These are phyloP conservation scores for Limnephilus auricula DNA, from an alignment of 2,888 invertebrate genomes.

Conservation along the genomic window DNA sequence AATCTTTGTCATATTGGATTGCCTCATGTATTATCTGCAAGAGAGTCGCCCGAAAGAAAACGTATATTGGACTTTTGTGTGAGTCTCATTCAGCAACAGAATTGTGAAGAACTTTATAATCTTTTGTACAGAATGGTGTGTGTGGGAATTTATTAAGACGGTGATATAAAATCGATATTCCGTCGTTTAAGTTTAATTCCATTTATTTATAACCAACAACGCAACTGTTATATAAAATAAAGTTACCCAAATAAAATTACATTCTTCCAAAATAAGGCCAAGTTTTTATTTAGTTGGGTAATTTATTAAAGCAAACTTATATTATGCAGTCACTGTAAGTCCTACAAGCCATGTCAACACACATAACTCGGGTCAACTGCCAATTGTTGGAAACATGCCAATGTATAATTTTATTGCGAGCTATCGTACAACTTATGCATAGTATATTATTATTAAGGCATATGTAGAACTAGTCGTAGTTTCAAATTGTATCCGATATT, in stretches of 20 bases:
- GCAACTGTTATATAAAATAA: not conserved
- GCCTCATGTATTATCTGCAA: not conserved
- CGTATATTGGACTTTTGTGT: not conserved
- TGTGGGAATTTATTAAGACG: not conserved
- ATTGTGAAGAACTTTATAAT: conserved; percentile 2
- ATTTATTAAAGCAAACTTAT: not conserved
- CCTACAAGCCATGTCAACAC: not conserved
- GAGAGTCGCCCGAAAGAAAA: not conserved
- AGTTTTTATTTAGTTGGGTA: not conserved
- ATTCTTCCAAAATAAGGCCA: not conserved
- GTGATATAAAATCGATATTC: not conserved
- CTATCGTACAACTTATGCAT: not conserved
- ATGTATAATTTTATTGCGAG: not conserved
- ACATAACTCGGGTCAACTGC: not conserved
- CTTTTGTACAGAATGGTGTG: not conserved
- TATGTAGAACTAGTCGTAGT: not conserved
- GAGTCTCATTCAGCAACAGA: not conserved
- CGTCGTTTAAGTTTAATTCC: not conserved
- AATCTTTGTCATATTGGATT: not conserved
- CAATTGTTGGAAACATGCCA: not conserved
- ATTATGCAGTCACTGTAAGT: not conserved
- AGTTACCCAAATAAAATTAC: not conserved
- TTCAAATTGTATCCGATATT: not conserved
- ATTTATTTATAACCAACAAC: not conserved
- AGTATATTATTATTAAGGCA: not conserved